Conservation (phyloP, 1,140 invertebrate genomes). For the Pseudomyrmex pallidus region DNA sequence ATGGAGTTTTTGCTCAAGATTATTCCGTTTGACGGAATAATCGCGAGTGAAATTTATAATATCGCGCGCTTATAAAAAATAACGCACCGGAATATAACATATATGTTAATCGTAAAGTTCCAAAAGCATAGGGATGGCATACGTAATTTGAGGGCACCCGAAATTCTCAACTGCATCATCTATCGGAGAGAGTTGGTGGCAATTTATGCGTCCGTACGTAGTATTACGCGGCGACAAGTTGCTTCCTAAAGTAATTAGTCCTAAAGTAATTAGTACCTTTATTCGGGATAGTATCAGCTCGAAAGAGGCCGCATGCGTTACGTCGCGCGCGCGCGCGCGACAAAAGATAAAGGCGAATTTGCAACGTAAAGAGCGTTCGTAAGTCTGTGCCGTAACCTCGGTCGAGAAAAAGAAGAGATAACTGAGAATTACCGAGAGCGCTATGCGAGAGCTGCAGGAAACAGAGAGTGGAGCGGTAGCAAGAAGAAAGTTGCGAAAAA, state of each 20-base stretch:
- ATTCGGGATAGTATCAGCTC: constrained; percentile 64
- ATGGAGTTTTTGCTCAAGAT: constrained; percentile 11
- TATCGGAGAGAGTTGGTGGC: constrained; percentile 56
- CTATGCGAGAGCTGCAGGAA: background rate
- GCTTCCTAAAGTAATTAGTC: constrained; percentile 70
- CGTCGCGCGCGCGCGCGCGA: constrained; percentile 41
- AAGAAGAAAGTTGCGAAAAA: background rate
- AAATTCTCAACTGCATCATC: constrained; percentile 65
- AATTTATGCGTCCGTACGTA: constrained; percentile 63
- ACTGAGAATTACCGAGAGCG: constrained; percentile 25
- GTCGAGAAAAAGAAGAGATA: background rate
- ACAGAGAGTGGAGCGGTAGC: background rate
- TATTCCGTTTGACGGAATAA: background rate
- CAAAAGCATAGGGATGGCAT: background rate
- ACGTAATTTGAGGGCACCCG: constrained; percentile 46
- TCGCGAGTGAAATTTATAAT: constrained; percentile 27
- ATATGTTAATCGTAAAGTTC: constrained; percentile 15
- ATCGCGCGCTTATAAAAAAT: background rate
- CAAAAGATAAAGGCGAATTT: constrained; percentile 48
- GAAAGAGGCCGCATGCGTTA: constrained; percentile 49
- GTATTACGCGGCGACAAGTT: constrained; percentile 65
- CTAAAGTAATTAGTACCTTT: constrained; percentile 71
- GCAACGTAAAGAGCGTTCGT: constrained; percentile 5
- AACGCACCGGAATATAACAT: background rate
- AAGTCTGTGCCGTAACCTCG: constrained; percentile 10